Conservation (phyloP, 1,140 invertebrate genomes). For the Vanessa tameamea region DNA sequence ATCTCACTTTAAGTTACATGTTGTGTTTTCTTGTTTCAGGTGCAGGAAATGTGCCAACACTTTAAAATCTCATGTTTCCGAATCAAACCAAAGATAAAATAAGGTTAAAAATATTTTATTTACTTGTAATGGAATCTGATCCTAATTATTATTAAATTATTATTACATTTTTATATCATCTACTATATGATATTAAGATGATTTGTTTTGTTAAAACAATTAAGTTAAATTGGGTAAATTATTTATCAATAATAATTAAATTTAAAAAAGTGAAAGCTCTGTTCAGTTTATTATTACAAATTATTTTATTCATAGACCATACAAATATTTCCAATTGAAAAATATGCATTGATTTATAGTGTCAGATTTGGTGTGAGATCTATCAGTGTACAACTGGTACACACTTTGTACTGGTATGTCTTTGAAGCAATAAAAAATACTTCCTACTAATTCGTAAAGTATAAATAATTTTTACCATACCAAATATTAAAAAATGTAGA, state of each 20-base stretch:
- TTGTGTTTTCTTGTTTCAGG: slow-evolving; percentile 62
- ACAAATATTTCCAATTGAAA: not conserved
- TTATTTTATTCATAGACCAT: not conserved
- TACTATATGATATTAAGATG: slow-evolving; percentile 15
- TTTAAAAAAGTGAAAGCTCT: not conserved
- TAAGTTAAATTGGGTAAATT: not conserved
- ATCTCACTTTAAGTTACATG: not conserved
- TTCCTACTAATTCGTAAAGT: not conserved
- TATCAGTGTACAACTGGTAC: no score
- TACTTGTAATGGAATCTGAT: slow-evolving; percentile 18
- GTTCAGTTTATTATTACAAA: not conserved
- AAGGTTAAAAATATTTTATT: slow-evolving; percentile 29
- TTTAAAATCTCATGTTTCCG: slow-evolving; percentile 82
- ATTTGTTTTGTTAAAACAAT: not conserved
- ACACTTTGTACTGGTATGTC: no score
- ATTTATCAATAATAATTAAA: not conserved
- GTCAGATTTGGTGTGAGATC: no score
- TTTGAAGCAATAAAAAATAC: not conserved
- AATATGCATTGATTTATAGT: no score
- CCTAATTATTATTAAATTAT: slow-evolving; percentile 11
- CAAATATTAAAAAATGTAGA: not conserved
- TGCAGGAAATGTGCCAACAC: slow-evolving; percentile 82
- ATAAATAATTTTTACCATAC: not conserved
- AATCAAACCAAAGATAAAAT: slow-evolving; percentile 79
- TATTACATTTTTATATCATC: slow-evolving; percentile 29